phyloP scores from a whole-genome alignment of 2,797 vertebrate species.

The Chromis chromis region DNA sequence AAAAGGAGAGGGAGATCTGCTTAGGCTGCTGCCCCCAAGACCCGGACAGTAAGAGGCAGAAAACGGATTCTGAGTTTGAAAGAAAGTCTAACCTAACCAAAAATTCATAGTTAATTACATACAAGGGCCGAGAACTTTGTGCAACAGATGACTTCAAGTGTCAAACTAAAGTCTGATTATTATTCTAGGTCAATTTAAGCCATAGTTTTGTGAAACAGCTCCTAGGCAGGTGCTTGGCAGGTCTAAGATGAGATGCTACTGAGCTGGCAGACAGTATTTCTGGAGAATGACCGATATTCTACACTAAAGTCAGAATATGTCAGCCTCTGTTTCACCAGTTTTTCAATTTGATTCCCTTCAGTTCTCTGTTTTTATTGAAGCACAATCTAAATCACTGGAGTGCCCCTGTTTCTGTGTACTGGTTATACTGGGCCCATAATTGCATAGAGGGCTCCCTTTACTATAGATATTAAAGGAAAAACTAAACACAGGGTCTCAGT shows the following conservation, averaged over 20 bases:
- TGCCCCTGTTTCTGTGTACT: conserved; percentile 19
- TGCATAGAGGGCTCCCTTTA: conserved; percentile 62
- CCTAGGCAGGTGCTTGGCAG: not conserved
- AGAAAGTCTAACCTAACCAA: too few species aligned
- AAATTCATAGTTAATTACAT: too few species aligned
- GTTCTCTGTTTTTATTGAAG: too few species aligned
- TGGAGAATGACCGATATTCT: conserved; percentile 9
- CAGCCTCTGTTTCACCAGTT: conserved; percentile 5
- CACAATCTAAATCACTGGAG: conserved; percentile 7
- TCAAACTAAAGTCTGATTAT: too few species aligned
- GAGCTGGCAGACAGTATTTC: not conserved
- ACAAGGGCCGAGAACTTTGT: too few species aligned
- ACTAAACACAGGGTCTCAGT: not conserved
- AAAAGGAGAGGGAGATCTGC: too few species aligned
- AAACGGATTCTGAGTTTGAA: too few species aligned
- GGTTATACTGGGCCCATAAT: conserved; percentile 44
- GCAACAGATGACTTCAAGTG: too few species aligned
- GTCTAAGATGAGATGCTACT: not conserved
- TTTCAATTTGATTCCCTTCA: conserved; percentile 1
- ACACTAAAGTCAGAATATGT: conserved; percentile 28
- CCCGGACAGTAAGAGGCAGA: too few species aligned
- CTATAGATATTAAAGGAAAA: conserved; percentile 25
- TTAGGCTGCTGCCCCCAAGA: too few species aligned
- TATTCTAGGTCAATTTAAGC: too few species aligned
- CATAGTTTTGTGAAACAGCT: not conserved